Evolutionary conservation across 2,888 invertebrate species (phyloP), one percentile per base, ranked within the genome.

Genomic region (Stenolophus ochropezus): DNA sequence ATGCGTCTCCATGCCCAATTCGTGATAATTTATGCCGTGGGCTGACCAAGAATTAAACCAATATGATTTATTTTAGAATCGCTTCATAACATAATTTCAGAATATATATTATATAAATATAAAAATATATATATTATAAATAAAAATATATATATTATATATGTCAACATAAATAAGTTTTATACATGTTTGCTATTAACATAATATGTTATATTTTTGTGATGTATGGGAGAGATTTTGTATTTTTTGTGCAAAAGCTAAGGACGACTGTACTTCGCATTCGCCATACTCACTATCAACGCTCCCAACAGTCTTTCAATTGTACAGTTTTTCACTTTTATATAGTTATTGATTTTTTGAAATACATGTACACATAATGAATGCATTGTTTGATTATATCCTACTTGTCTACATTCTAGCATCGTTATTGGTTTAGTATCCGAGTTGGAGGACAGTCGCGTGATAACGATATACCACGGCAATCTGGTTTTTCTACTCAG

Each of bases 301-400:
- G 86, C 89, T 89, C 88, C 89, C 89, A 84, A 87, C 85, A 85
- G 89, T 89, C 88, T 89, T 89, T 89, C 89, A 88, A 88, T 87
- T 86, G 86, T 86, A 86, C 88, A 88, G 88, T 89, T 89, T 89
- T 89, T 87, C 89, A 89, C 89, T 89, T 89, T 89, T 89, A 89
- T 89, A 89, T 88, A 89, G 87, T 88, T 88, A 87, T 85, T 84
- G 84, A 83, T 84, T 85, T 87, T 42, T 87, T 87, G 85, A 87
- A 89, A 89, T 89, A 88, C 88, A 89, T 89, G 89, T 89, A 89
- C 88, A 89, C 88, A 88, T 88, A 86, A 88, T 87, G 69, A 78
- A 78, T 51, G 21, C 16, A 23, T 42, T 77, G 23, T 21, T 69
- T 78, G 16, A 14, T 61, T 78, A 11, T 61, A 16, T 20, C 47